Conservation (phyloP, 2,113 vertebrate genomes). For the Corvus hawaiiensis region DNA sequence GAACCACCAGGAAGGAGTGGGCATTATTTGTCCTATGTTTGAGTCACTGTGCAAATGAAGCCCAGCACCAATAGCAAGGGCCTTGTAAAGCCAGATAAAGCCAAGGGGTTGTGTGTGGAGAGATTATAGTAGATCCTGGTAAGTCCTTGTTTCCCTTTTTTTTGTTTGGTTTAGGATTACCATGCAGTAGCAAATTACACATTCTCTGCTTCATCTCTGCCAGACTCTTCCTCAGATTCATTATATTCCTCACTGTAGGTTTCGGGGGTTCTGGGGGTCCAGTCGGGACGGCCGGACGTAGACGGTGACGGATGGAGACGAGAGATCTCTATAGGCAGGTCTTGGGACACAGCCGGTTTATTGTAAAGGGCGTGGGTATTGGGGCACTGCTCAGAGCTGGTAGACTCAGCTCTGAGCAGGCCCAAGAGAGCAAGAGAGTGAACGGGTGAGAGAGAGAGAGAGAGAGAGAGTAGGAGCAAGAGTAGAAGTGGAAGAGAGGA, state of each 20-base stretch:
- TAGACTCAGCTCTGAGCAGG: too few species aligned
- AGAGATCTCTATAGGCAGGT: too few species aligned
- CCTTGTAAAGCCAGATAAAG: background rate
- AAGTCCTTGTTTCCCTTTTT: accelerated
- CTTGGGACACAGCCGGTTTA: too few species aligned
- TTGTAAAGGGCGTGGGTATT: too few species aligned
- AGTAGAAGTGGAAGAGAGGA: too few species aligned
- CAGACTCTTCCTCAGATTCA: background rate
- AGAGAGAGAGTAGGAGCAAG: too few species aligned
- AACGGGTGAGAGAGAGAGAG: too few species aligned
- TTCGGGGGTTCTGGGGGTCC: too few species aligned
- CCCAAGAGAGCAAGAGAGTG: too few species aligned
- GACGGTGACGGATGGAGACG: too few species aligned
- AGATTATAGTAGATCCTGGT: background rate
- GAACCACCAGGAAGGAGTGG: background rate
- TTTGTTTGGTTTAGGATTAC: background rate
- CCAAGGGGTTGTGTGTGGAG: background rate
- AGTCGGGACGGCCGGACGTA: too few species aligned
- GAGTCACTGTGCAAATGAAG: background rate
- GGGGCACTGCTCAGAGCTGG: too few species aligned
- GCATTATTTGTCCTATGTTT: background rate
- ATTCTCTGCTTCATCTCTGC: background rate
- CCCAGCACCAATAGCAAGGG: background rate
- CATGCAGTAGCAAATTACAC: background rate
- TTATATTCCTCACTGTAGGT: background rate